These are phyloP conservation scores for Actinia equina DNA, from an alignment of 64 coral and sea anemone species.

Conservation along the genomic window DNA sequence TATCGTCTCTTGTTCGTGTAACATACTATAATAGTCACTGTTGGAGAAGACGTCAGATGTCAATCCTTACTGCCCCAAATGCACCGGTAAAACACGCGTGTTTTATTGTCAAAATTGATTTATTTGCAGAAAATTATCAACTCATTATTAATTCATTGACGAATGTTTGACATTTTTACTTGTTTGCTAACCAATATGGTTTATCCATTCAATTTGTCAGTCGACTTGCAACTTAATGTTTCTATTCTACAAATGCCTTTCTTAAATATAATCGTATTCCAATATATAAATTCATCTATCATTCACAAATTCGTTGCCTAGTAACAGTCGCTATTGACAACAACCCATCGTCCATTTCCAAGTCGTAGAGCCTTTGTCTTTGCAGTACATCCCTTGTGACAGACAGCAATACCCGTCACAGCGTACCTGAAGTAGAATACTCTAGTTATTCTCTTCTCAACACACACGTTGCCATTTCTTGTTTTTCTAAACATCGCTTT, in stretches of 20 bases:
- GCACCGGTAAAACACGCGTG: too few species aligned
- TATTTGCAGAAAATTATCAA: too few species aligned
- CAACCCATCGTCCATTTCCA: background rate
- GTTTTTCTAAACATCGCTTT: background rate
- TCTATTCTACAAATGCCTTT: too few species aligned
- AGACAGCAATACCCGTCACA: background rate
- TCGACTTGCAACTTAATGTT: too few species aligned
- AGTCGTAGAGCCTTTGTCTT: background rate
- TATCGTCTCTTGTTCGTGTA: too few species aligned
- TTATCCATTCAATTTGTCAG: background rate
- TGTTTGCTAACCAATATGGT: conserved; percentile 9
- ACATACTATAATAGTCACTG: too few species aligned
- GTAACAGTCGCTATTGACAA: background rate
- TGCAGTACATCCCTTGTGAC: background rate
- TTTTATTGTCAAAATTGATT: too few species aligned
- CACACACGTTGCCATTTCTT: background rate
- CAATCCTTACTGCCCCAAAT: too few species aligned
- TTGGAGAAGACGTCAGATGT: too few species aligned
- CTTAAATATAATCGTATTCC: background rate
- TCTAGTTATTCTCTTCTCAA: background rate
- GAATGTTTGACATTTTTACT: conserved; percentile 7
- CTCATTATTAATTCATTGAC: background rate
- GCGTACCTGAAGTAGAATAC: background rate
- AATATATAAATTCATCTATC: background rate
- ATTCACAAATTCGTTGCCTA: background rate